Base-by-base conservation (phyloP, 2,113 vertebrate genomes). In the Chitala chitala region DNA sequence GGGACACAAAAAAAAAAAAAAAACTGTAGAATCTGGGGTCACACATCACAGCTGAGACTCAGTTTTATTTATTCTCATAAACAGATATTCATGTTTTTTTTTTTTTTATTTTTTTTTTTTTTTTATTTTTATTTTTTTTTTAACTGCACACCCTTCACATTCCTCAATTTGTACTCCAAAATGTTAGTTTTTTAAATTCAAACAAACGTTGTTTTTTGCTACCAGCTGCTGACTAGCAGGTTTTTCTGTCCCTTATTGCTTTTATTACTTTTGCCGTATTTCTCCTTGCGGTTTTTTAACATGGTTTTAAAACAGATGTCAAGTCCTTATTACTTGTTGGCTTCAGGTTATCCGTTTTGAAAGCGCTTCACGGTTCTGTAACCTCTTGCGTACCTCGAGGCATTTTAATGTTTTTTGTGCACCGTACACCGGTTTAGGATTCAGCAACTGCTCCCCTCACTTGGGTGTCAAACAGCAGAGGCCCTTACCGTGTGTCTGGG, bases 61-160 rank as follows among this genome's bases (percentile, higher is more conserved):
- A 33, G 29, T 22, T 33, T 33, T 48, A 69, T 69, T 69, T 69
- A 69, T 69, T 69, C n/a, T n/a, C n/a, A n/a, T n/a, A n/a, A n/a
- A n/a, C n/a, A n/a, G n/a, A n/a, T n/a, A n/a, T n/a, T n/a, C n/a
- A n/a, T n/a, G n/a, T n/a, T n/a, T n/a, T n/a, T n/a, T n/a, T n/a
- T n/a, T n/a, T n/a, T n/a, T n/a, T n/a, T n/a, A n/a, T n/a, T n/a
- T 63, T 36, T 63, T 63, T 63, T 36, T 63, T 33, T 17, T 17
- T 8, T 20, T 33, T 20, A 15, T 9, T 59, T 48, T 72, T 46
- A 72, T 40, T 72, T 29, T 44, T 73, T 46, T 50, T 73, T 36
- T 31, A 51, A 73, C 29, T 59, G 64, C 7, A 10, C 12, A 56
- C 56, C 6, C 36, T 13, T n/a, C 53, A 29, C 56, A 40, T 59